Percentiles rank a stretch among this genome's conserved stretches.
Evolutionary conservation across 2,113 vertebrate genomes (phyloP).

Genomic region (Prolemur simus): DNA sequence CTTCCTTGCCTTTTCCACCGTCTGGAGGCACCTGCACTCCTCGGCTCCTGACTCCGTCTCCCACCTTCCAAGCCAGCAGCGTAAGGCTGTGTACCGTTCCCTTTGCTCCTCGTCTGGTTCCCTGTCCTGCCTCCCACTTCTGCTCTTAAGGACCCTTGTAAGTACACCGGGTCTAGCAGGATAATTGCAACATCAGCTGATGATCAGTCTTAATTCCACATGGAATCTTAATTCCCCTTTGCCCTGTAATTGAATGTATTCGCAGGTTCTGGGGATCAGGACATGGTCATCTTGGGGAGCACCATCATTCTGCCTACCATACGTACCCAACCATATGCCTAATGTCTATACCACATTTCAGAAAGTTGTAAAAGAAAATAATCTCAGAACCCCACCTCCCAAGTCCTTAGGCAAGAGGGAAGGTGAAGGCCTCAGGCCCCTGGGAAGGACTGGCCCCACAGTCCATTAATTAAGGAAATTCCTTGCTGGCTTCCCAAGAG

Average conservation of each 20-base stretch:
- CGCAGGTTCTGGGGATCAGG: not conserved
- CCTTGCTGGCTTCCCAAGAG: no score
- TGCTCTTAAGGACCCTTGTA: not conserved
- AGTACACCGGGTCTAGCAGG: not conserved
- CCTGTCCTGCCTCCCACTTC: not conserved
- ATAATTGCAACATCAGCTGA: not conserved
- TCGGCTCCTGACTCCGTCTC: no score
- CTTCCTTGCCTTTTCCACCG: not conserved
- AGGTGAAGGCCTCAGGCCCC: no score
- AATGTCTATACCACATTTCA: not conserved
- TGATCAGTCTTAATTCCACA: not conserved
- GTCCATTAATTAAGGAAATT: no score
- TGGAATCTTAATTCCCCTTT: no score
- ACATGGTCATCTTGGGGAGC: not conserved
- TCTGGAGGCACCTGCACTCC: not conserved
- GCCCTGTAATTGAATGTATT: not conserved
- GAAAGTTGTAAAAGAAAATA: no score
- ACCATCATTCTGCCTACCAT: not conserved
- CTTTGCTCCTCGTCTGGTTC: not conserved
- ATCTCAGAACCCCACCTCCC: no score
- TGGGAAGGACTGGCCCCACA: no score
- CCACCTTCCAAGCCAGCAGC: no score
- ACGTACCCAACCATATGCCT: accelerated
- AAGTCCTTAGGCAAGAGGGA: no score
- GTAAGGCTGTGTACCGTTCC: no score